These are phyloP conservation scores for Melinaea marsaeus DNA, from an alignment of 2,888 invertebrate genomes.

Conservation along the genomic window DNA sequence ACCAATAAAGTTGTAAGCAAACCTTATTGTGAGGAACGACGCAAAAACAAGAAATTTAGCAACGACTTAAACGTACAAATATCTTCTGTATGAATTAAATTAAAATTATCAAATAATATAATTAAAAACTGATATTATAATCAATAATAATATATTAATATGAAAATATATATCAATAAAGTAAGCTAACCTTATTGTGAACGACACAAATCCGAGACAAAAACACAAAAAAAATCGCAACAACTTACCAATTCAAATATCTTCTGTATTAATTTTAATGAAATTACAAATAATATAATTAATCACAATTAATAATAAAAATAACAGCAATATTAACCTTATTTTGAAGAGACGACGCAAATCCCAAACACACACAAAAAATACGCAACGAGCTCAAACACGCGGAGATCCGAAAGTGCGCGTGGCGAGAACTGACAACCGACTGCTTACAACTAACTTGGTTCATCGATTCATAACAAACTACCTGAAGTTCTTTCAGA, in stretches of 20 bases:
- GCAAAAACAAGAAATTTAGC: conserved; percentile 24
- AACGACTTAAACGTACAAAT: conserved; percentile 23
- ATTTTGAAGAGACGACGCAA: conserved; percentile 22
- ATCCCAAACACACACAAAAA: conserved; percentile 26
- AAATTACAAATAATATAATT: too few species aligned
- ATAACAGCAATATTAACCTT: conserved; percentile 18
- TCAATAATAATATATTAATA: too few species aligned
- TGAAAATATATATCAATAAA: too few species aligned
- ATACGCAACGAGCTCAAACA: conserved; percentile 24
- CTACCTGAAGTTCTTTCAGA: conserved; percentile 20
- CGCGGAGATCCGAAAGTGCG: conserved; percentile 29
- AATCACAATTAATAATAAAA: too few species aligned
- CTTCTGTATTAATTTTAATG: too few species aligned
- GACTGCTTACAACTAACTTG: conserved; percentile 23
- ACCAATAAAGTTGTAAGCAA: conserved; percentile 16
- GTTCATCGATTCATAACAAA: conserved; percentile 30
- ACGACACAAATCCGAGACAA: too few species aligned
- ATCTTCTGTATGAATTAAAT: neutral
- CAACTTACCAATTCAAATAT: too few species aligned
- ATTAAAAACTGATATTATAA: too few species aligned
- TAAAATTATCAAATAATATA: too few species aligned
- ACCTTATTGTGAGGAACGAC: conserved; percentile 27
- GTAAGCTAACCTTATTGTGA: too few species aligned
- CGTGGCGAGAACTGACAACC: conserved; percentile 36
- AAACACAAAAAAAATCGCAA: too few species aligned